Percentiles rank a stretch among this genome's conserved stretches.
Conservation (phyloP, 1,140 invertebrate genomes). For the Tigriopus japonicus region DNA sequence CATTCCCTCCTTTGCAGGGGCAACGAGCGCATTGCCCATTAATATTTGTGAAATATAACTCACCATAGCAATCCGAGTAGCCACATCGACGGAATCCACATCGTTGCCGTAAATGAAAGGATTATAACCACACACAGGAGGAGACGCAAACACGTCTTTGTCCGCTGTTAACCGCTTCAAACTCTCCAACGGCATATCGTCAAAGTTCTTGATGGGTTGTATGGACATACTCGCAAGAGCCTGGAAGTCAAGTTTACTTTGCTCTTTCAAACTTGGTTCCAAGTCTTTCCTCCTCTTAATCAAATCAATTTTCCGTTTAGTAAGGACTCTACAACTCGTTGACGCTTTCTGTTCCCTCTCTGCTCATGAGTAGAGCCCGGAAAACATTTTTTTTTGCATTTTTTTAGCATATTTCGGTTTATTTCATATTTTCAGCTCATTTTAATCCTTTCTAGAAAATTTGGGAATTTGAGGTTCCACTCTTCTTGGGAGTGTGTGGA, state of each 20-base stretch:
- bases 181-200: conserved; percentile 26
- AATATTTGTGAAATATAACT: conserved; percentile 17
- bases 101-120: conserved; percentile 48
- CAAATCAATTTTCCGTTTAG: too few species aligned
- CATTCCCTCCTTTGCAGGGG: too few species aligned
- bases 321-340: too few species aligned
- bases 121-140: conserved; percentile 8
- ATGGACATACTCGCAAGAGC: conserved; percentile 33
- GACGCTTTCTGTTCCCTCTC: too few species aligned
- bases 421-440: too few species aligned
- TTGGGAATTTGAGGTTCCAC: too few species aligned
- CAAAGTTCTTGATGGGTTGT: conserved; percentile 32
- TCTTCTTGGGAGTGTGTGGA: too few species aligned
- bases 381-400: too few species aligned
- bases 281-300: too few species aligned
- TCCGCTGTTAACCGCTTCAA: conserved; percentile 20
- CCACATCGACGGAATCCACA: conserved; percentile 95
- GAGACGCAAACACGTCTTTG: background rate
- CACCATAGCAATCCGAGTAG: conserved; percentile 93
- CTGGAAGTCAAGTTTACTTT: conserved; percentile 18
- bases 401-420: too few species aligned
- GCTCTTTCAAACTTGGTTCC: background rate
- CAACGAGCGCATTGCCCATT: background rate
- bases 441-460: too few species aligned
- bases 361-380: too few species aligned